Evolutionary conservation across 1,140 invertebrate genomes (phyloP), one percentile per base, ranked within the genome.

Genomic region (Eumeta japonica): DNA sequence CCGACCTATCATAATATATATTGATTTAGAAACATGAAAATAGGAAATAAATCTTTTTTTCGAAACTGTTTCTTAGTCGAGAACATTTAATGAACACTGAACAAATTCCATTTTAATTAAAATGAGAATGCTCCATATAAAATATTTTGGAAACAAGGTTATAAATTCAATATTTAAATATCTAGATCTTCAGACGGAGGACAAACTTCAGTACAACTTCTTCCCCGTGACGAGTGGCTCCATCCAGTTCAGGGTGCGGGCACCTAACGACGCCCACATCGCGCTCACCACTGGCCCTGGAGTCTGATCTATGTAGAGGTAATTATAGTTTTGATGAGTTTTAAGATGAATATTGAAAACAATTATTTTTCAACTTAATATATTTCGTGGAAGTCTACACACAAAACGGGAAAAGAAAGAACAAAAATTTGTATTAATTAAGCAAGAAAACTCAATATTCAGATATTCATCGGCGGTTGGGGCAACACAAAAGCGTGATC

Each of bases 381-480:
- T n/a, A n/a, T n/a, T n/a, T n/a, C n/a, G n/a, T n/a, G n/a, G n/a
- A n/a, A n/a, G n/a, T n/a, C n/a, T n/a, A n/a, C n/a, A n/a, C n/a
- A n/a, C n/a, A n/a, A n/a, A n/a, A n/a, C n/a, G n/a, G n/a, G n/a
- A n/a, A n/a, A n/a, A n/a, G n/a, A n/a, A n/a, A n/a, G n/a, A n/a
- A n/a, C n/a, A n/a, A 24, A 24, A 7, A 24, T 24, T 7, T n/a
- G 20, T 24, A 38, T 40, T 16, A 40, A 18, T 16, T 29, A 30
- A 28, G 15, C 32, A 10, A 18, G 11, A 37, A 19, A 10, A 7
- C n/a, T 88, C 75, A 65, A 54, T 48, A 12, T 57, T n/a, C 51
- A 86, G 83, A 60, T 89, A 10, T 90, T 92, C 62, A 79, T 92
- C 42, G 90, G 90, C 15, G 89, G 89, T 34, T 92, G 90, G 90